Conservation (phyloP, 2,797 vertebrate species). For the Eurystomus glaucurus region DNA sequence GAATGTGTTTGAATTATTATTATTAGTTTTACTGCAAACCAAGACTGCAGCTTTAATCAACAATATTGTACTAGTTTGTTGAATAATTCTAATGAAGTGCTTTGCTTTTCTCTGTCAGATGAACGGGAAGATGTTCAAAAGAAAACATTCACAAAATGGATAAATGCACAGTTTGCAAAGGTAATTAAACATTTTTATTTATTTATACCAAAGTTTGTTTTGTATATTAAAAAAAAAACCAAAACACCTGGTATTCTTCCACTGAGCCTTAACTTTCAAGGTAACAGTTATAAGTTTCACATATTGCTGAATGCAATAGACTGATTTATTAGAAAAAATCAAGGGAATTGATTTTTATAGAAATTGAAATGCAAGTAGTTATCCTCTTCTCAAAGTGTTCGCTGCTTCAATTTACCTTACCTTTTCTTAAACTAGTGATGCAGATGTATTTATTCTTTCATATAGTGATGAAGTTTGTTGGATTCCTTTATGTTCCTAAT, state of each 20-base stretch:
- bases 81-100: background rate
- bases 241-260: background rate
- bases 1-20: background rate
- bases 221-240: background rate
- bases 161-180: constrained; percentile 97
- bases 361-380: background rate
- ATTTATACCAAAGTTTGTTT: background rate
- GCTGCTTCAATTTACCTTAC: background rate
- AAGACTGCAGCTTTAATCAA: background rate
- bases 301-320: background rate
- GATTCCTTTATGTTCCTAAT: background rate
- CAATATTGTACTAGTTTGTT: background rate
- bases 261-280: background rate
- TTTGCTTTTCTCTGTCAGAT: constrained; percentile 85
- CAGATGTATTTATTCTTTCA: background rate
- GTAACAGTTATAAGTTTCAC: background rate
- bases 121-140: constrained; percentile 99
- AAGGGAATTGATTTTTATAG: background rate
- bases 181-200: constrained; percentile 80
- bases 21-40: background rate
- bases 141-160: constrained; percentile 99
- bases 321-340: background rate
- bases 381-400: background rate
- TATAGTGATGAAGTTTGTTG: background rate
- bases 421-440: background rate